Evolutionary conservation across 2,113 vertebrate species (phyloP).

Genomic region (Galemys pyrenaicus): DNA sequence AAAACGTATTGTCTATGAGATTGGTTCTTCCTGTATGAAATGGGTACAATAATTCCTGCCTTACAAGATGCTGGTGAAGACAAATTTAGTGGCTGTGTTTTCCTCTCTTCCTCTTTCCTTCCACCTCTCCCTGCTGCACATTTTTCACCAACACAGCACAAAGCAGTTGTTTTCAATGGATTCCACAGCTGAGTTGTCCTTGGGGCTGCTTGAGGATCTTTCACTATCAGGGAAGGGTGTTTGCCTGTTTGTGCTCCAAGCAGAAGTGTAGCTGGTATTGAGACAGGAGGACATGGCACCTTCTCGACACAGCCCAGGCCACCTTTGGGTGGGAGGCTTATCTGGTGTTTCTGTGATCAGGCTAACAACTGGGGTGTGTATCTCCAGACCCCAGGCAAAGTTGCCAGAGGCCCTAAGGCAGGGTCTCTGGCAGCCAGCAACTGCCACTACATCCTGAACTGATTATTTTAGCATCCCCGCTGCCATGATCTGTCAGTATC

Average conservation of each 20-base stretch:
- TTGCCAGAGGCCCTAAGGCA: background rate
- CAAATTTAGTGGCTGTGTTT: background rate
- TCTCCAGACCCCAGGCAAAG: background rate
- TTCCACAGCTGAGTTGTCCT: background rate
- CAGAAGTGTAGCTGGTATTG: background rate
- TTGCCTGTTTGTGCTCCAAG: background rate
- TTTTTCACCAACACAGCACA: background rate
- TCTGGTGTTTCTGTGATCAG: background rate
- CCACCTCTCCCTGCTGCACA: background rate
- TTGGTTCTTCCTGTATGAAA: background rate
- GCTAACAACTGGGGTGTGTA: background rate
- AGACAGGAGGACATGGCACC: too few relatives aligned
- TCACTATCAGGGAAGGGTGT: rapidly evolving
- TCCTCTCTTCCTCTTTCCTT: background rate
- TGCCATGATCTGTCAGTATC: background rate
- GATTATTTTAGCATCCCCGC: too few relatives aligned
- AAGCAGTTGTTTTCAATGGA: background rate
- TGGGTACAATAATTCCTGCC: background rate
- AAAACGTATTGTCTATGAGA: background rate
- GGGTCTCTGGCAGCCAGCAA: background rate
- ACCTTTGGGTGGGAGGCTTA: rapidly evolving
- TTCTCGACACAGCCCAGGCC: background rate
- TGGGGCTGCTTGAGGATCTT: background rate
- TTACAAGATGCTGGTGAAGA: constrained; percentile 6
- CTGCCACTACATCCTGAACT: background rate